phyloP scores from a whole-genome alignment of 2,797 vertebrate genomes.

The Merluccius polli region DNA sequence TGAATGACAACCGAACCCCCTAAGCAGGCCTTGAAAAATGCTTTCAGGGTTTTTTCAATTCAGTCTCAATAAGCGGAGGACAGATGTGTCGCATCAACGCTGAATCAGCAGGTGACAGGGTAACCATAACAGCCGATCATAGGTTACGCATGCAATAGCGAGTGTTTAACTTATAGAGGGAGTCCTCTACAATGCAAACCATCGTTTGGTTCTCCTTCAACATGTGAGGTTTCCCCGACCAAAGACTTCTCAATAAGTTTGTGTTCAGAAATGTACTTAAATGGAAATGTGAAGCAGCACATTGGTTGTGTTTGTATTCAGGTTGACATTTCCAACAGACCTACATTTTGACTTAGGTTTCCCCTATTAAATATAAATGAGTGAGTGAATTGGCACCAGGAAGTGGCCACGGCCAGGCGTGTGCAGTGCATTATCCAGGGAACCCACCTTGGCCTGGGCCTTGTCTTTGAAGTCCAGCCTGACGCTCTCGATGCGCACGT shows the following conservation, averaged over 20 bases:
- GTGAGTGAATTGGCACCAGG: no score
- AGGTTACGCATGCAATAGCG: not conserved
- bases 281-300: not conserved
- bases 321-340: not conserved
- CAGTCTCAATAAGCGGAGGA: no score
- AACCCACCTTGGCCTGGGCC: slow-evolving; percentile 96
- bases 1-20: no score
- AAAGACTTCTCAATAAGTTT: no score
- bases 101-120: not conserved
- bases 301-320: not conserved
- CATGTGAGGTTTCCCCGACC: not conserved
- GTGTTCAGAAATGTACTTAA: not conserved
- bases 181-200: not conserved
- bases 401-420: slow-evolving; percentile 85
- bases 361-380: not conserved
- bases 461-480: slow-evolving; percentile 99
- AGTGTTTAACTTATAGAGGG: not conserved
- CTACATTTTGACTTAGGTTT: not conserved
- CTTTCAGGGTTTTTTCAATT: no score
- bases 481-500: slow-evolving; percentile 94
- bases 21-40: no score
- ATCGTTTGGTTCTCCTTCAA: not conserved
- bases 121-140: not conserved
- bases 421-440: slow-evolving; percentile 92
- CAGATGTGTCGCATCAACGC: no score